phyloP scores from a whole-genome alignment of 1,140 invertebrate genomes.

The Euura lappo region DNA sequence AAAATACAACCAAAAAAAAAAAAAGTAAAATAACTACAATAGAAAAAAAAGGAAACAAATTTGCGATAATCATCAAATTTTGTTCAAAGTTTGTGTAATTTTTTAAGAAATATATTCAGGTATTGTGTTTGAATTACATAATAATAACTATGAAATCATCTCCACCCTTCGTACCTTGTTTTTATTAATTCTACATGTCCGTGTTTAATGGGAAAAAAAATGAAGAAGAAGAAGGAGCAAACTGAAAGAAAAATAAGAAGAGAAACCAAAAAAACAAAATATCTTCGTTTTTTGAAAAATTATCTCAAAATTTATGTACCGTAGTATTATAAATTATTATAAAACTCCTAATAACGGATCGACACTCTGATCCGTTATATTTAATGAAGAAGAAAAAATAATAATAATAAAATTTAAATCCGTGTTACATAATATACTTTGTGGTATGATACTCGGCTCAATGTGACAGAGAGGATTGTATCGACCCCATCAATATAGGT shows the following conservation, averaged over 20 bases:
- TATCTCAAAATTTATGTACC: conserved; percentile 4
- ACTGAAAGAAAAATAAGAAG: conserved; percentile 38
- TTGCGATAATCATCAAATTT: conserved; percentile 46
- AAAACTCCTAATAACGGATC: not conserved
- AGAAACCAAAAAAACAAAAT: conserved; percentile 38
- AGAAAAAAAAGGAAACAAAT: conserved; percentile 25
- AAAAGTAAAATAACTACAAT: conserved; percentile 39
- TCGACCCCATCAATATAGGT: not conserved
- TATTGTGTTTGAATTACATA: conserved; percentile 22
- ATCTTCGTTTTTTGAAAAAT: conserved; percentile 27
- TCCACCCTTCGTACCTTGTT: conserved; percentile 57
- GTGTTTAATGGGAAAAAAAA: conserved; percentile 52
- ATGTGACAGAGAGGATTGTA: not conserved
- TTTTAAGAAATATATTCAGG: conserved; percentile 46
- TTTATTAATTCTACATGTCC: conserved; percentile 50
- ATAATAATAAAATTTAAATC: not conserved
- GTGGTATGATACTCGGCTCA: conserved; percentile 6
- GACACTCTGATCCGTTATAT: not conserved
- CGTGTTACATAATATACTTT: conserved; percentile 1
- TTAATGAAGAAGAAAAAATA: not conserved
- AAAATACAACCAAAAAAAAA: conserved; percentile 36
- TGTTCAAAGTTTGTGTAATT: conserved; percentile 50
- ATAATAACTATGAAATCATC: conserved; percentile 44
- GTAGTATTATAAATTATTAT: conserved; percentile 2
- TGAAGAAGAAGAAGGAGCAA: conserved; percentile 30